Percentiles rank a stretch among this genome's conserved stretches.
phyloP scores from a whole-genome alignment of 2,888 invertebrate species.

The Ormyrus rosae region DNA sequence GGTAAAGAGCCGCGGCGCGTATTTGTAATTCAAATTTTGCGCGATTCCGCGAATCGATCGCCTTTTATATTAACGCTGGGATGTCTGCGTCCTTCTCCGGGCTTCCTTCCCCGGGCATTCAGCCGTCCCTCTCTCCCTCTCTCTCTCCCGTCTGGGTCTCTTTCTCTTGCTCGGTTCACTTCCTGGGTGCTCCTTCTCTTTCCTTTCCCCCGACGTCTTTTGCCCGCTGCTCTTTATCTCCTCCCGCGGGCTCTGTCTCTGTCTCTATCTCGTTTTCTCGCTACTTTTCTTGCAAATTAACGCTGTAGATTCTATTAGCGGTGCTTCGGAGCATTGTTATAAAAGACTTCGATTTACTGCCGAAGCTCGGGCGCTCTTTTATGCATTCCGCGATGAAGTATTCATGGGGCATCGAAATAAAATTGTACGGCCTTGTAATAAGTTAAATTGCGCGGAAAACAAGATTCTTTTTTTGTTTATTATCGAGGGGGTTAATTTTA shows the following conservation, averaged over 20 bases:
- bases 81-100: slow-evolving; percentile 9
- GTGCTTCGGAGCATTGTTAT: slow-evolving; percentile 19
- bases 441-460: too few species aligned
- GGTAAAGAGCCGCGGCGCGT: background rate
- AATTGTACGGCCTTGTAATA: too few species aligned
- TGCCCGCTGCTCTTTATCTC: background rate
- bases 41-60: slow-evolving; percentile 55
- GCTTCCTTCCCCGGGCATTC: slow-evolving; percentile 26
- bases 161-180: background rate
- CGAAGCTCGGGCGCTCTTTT: too few species aligned
- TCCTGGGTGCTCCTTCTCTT: background rate
- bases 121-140: slow-evolving; percentile 29
- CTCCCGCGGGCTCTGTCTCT: slow-evolving; percentile 11
- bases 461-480: background rate
- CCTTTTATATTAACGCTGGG: background rate
- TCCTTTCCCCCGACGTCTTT: background rate
- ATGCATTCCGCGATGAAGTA: too few species aligned
- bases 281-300: slow-evolving; percentile 39
- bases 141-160: background rate
- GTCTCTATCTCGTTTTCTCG: slow-evolving; percentile 1
- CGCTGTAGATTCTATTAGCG: slow-evolving; percentile 22
- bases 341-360: background rate
- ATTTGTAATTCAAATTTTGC: slow-evolving; percentile 58
- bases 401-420: too few species aligned
- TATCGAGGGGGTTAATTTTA: background rate